phyloP scores from a whole-genome alignment of 2,113 vertebrate species.

The Saimiri boliviensis region DNA sequence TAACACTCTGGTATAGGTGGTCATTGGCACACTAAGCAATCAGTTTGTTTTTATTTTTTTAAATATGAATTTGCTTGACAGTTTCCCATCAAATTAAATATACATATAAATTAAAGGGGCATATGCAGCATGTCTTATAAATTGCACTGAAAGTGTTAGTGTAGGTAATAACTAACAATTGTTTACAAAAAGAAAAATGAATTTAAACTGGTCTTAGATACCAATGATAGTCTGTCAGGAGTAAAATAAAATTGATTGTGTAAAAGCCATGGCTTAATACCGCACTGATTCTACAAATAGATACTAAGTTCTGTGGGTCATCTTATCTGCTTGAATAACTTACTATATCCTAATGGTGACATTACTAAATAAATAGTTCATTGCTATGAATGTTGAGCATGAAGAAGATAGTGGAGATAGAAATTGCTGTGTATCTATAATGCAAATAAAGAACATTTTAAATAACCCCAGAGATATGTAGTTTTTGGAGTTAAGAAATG shows the following conservation, averaged over 20 bases:
- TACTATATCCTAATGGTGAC: neutral
- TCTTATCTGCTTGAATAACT: neutral
- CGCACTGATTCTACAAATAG: neutral
- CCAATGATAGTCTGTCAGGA: neutral
- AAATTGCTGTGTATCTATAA: neutral
- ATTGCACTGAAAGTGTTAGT: neutral
- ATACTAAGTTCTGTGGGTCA: neutral
- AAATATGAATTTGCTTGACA: neutral
- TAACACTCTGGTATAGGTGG: neutral
- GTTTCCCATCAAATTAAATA: neutral
- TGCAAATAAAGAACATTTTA: neutral
- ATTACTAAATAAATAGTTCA: neutral
- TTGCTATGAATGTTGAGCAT: neutral
- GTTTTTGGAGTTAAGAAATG: neutral
- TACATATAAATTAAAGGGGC: neutral
- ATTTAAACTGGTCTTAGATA: neutral
- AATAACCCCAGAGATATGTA: neutral
- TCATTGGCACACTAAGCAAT: neutral
- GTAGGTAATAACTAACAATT: neutral
- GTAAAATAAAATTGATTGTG: neutral
- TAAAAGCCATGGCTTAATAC: neutral
- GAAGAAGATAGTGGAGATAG: neutral
- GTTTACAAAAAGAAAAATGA: neutral
- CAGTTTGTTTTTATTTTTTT: neutral
- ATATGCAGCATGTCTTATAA: neutral